Evolutionary conservation across 2,113 vertebrate genomes (phyloP).

Genomic region (Agapornis roseicollis): DNA sequence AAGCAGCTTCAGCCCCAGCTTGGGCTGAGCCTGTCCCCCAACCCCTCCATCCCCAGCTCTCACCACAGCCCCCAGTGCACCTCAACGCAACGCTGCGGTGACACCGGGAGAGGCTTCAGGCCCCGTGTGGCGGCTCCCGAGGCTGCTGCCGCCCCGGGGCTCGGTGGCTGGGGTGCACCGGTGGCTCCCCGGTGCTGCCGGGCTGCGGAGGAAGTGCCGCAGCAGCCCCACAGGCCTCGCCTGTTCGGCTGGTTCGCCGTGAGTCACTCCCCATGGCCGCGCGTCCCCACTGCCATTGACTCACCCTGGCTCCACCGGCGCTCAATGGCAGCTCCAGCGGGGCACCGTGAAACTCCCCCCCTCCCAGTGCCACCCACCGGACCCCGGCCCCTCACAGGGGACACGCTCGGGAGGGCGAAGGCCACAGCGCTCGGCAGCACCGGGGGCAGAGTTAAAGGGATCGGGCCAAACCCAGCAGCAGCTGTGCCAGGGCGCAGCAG

Average conservation of each 20-base stretch:
- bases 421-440: rapidly evolving
- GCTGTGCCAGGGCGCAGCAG: rapidly evolving
- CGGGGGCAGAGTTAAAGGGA: not conserved
- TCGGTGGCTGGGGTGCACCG: not conserved
- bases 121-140: rapidly evolving
- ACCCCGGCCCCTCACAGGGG: not conserved
- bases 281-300: not conserved
- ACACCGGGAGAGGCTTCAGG: not conserved
- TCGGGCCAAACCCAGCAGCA: not conserved
- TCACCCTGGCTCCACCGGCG: not conserved
- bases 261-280: not conserved
- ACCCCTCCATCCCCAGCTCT: not conserved
- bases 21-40: not conserved
- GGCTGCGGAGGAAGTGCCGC: not conserved
- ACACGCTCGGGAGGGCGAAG: rapidly evolving
- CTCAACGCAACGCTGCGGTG: not conserved
- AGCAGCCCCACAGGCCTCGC: not conserved
- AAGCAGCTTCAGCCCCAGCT: not conserved
- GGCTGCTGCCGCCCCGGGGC: rapidly evolving
- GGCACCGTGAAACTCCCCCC: not conserved
- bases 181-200: not conserved
- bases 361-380: not conserved
- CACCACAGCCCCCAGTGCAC: not conserved
- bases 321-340: not conserved
- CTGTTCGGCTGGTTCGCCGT: constrained; percentile 26